These are phyloP conservation scores for Seira sanloemensis DNA, from an alignment of 2,888 invertebrate genomes.

Conservation along the genomic window DNA sequence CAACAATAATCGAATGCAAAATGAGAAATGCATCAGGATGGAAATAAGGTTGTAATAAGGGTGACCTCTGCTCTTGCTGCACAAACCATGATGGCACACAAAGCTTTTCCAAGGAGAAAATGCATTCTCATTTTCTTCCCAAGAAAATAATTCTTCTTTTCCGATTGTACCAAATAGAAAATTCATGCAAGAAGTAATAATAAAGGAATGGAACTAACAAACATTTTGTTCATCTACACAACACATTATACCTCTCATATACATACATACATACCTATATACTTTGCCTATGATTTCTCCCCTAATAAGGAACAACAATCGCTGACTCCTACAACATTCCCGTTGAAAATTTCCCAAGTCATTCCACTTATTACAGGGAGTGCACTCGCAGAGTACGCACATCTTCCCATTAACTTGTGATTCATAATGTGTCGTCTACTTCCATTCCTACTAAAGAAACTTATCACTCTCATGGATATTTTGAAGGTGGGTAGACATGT, in stretches of 20 bases:
- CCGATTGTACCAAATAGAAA: neutral
- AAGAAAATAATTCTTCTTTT: neutral
- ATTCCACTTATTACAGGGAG: conserved; percentile 47
- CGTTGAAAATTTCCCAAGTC: conserved; percentile 42
- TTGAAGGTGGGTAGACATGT: conserved; percentile 22
- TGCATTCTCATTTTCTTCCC: conserved; percentile 3
- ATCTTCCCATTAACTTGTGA: conserved; percentile 57
- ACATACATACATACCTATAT: neutral
- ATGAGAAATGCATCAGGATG: conserved; percentile 27
- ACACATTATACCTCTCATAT: neutral
- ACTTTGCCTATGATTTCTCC: neutral
- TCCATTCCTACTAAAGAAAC: neutral
- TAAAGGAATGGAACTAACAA: conserved; percentile 39
- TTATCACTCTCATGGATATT: neutral
- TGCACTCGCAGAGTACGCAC: neutral
- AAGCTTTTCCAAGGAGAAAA: neutral
- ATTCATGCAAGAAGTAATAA: conserved; percentile 32
- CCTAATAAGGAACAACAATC: neutral
- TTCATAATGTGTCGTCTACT: conserved; percentile 46
- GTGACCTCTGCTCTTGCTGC: no score
- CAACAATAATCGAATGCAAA: conserved; percentile 35
- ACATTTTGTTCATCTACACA: conserved; percentile 40
- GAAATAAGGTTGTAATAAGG: conserved; percentile 44
- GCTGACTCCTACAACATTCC: neutral
- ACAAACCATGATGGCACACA: no score